Evolutionary conservation across 2,113 vertebrate species (phyloP), one percentile per base, ranked within the genome.

Genomic region (Pterophyllum scalare): DNA sequence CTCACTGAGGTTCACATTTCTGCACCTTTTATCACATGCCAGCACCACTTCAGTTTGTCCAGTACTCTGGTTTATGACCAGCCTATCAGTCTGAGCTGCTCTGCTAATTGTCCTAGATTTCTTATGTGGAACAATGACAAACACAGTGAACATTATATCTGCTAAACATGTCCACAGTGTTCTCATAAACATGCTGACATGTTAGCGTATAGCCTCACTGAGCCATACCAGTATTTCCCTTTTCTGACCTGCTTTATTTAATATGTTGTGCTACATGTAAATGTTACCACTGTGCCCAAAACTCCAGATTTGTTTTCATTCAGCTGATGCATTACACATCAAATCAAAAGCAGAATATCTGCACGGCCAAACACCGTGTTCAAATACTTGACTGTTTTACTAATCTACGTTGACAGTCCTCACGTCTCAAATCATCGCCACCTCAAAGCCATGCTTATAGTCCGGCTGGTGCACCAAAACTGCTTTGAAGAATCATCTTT

Each of bases 401-500:
- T 77, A 38, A 70, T 64, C 22, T 1, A 26, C 10, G 54, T 26
- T 85, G 43, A 81, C 77, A 60, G 22, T 13, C 59, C 46, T 59
- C 57, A 75, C 31, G 24, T 82, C 61, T 80, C 20, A 70, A 67
- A 65, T 58, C 54, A 64, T 72, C 56, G n/a, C 38, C 31, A 56
- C 49, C 57, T 72, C 46, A 64, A 33, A 72, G 12, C 46, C 64
- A 22, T 12, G 7, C 70, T 7, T 62, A 38, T 4, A 40, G 10
- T 31, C 5, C 0, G 43, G 57, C 26, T 17, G 35, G 52, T 74
- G 75, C n/a, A 77, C 52, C 57, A 46, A 74, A 74, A 67, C 64
- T 59, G 13, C 46, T 89, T 84, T 74, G 77, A 88, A 82, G 79
- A 62, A 75, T 74, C 9, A 14, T 80, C 8, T 83, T 86, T 88